Percentiles rank a stretch among this genome's conserved stretches.
Conservation (phyloP, 2,888 invertebrate genomes). For the Pyrgus malvae region DNA sequence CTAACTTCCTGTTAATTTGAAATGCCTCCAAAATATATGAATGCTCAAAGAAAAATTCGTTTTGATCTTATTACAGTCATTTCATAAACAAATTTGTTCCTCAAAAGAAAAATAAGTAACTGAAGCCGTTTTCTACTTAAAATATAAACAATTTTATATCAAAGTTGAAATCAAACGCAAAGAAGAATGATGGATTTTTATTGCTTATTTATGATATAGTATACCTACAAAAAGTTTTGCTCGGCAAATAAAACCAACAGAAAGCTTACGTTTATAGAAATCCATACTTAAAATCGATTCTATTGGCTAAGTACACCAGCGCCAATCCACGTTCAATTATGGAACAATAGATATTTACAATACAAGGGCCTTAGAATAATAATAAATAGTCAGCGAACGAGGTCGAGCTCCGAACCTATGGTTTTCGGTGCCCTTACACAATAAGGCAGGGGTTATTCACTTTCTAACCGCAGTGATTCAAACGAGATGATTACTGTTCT, state of each 20-base stretch:
- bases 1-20: background rate
- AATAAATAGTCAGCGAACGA: constrained; percentile 15
- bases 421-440: constrained; percentile 48
- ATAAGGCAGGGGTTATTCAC: constrained; percentile 55
- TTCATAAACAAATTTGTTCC: no score
- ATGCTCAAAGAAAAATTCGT: background rate
- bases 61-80: background rate
- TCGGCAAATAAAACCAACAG: background rate
- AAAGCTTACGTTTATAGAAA: background rate
- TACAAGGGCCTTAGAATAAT: constrained; percentile 2
- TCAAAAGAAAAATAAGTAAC: no score
- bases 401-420: constrained; percentile 20
- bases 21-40: background rate
- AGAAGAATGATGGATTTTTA: no score
- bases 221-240: no score
- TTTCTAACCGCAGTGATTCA: constrained; percentile 59
- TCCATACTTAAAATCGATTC: background rate
- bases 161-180: no score
- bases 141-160: no score
- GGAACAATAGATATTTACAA: constrained; percentile 8
- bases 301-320: background rate
- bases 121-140: no score
- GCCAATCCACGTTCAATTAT: constrained; percentile 6
- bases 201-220: no score
- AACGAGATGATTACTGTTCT: constrained; percentile 33